phyloP scores from a whole-genome alignment of 2,888 invertebrate species.

The Monoplex corrugatus region DNA sequence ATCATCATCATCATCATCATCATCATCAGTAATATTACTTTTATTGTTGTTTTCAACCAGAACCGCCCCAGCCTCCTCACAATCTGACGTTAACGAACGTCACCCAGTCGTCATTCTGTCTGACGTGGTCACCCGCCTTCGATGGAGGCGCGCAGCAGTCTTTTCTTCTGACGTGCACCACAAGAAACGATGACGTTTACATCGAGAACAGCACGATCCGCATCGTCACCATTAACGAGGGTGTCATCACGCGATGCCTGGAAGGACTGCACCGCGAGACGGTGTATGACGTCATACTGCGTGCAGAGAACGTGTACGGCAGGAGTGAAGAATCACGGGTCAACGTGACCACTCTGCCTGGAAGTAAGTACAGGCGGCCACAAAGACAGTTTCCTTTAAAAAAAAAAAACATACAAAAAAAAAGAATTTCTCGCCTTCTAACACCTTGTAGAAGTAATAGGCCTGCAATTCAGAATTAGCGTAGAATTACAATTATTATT shows the following conservation, averaged over 20 bases:
- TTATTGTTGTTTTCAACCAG: neutral
- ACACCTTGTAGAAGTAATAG: too few species aligned
- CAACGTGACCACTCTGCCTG: neutral
- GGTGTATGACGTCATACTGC: neutral
- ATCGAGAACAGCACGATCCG: neutral
- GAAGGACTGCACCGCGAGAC: neutral
- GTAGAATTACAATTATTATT: too few species aligned
- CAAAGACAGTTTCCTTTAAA: too few species aligned
- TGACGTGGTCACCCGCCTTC: neutral
- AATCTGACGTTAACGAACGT: neutral
- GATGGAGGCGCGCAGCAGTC: neutral
- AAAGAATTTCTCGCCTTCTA: too few species aligned
- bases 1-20: too few species aligned
- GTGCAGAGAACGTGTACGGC: neutral
- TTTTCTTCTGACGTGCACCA: slow-evolving; percentile 11
- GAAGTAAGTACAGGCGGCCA: too few species aligned
- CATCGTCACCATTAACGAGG: neutral
- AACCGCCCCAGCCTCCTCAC: neutral
- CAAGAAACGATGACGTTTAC: neutral
- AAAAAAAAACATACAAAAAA: too few species aligned
- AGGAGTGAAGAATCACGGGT: neutral
- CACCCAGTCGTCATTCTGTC: slow-evolving; percentile 11
- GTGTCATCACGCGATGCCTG: neutral
- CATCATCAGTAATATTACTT: neutral
- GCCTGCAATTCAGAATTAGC: too few species aligned